A percentile compares a stretch with the other conserved stretches of the same genome.
Conservation (phyloP, 2,113 vertebrate genomes). For the Lucifuga dentata region DNA sequence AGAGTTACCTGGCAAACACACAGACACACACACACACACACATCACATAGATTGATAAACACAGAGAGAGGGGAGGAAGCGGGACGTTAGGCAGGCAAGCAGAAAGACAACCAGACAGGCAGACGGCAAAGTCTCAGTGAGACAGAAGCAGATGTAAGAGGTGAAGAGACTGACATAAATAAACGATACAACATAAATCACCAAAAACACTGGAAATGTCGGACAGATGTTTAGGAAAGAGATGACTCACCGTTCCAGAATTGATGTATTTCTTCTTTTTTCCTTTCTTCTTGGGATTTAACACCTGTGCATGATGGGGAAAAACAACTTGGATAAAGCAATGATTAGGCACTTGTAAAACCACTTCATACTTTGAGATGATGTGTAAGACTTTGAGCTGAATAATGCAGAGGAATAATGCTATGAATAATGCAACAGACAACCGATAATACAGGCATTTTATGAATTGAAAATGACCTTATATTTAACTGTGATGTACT, state of each 20-base stretch:
- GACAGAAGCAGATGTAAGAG: slow-evolving; percentile 38
- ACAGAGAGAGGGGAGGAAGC: slow-evolving; percentile 6
- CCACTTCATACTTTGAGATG: slow-evolving; percentile 27
- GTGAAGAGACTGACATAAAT: slow-evolving; percentile 16
- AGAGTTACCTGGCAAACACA: slow-evolving; percentile 89
- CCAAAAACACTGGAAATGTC: slow-evolving; percentile 6
- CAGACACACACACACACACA: slow-evolving; percentile 25
- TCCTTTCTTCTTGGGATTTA: slow-evolving; percentile 98
- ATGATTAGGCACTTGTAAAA: slow-evolving; percentile 32
- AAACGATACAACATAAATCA: slow-evolving; percentile 9
- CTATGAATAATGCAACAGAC: slow-evolving; percentile 59
- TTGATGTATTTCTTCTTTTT: slow-evolving; percentile 99
- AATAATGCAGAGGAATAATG: slow-evolving; percentile 20
- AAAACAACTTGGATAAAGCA: not conserved
- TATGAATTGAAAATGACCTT: slow-evolving; percentile 15
- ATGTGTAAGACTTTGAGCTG: slow-evolving; percentile 1
- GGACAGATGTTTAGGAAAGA: not conserved
- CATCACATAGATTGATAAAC: slow-evolving; percentile 33
- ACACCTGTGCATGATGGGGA: slow-evolving; percentile 83
- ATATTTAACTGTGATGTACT: slow-evolving; percentile 12
- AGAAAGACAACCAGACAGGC: slow-evolving; percentile 47
- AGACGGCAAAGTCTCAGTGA: slow-evolving; percentile 8
- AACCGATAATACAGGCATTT: slow-evolving; percentile 6
- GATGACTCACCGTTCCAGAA: slow-evolving; percentile 93
- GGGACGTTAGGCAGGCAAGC: slow-evolving; percentile 11